These are phyloP conservation scores for Chloroclystis v-ata DNA, from an alignment of 2,888 invertebrate species.

Conservation along the genomic window DNA sequence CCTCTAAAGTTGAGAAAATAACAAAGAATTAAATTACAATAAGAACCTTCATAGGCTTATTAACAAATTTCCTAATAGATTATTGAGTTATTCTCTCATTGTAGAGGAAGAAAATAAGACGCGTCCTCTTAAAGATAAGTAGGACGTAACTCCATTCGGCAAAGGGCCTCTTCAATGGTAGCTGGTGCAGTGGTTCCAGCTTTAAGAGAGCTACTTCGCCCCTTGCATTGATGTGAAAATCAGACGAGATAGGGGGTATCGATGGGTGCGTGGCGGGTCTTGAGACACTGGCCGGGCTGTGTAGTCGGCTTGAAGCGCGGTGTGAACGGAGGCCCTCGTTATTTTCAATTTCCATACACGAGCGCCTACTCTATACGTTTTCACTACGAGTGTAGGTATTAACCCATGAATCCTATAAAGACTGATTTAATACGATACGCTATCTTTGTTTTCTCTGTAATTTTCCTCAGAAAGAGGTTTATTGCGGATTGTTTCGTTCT, in stretches of 20 bases:
- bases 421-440: constrained; percentile 57
- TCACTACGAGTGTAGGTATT: constrained; percentile 62
- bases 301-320: constrained; percentile 68
- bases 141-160: constrained; percentile 75
- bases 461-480: constrained; percentile 32
- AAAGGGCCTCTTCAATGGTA: constrained; percentile 72
- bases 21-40: neutral
- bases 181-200: constrained; percentile 61
- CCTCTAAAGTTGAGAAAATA: neutral
- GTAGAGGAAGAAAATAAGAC: constrained; percentile 70
- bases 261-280: constrained; percentile 53
- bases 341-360: constrained; percentile 78
- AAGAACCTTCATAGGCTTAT: constrained; percentile 39
- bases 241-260: constrained; percentile 55
- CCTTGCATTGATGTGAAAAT: constrained; percentile 53
- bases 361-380: constrained; percentile 66
- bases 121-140: constrained; percentile 74
- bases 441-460: constrained; percentile 46
- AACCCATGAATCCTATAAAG: constrained; percentile 74
- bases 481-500: constrained; percentile 33
- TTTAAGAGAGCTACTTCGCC: constrained; percentile 51
- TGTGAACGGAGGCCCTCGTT: constrained; percentile 74
- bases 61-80: constrained; percentile 49
- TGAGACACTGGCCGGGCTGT: constrained; percentile 56
- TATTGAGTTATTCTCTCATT: constrained; percentile 62